Percentiles rank a stretch among this genome's conserved stretches.
Evolutionary conservation across 2,797 vertebrate genomes (phyloP).

Genomic region (Mormyrops attenuatus): DNA sequence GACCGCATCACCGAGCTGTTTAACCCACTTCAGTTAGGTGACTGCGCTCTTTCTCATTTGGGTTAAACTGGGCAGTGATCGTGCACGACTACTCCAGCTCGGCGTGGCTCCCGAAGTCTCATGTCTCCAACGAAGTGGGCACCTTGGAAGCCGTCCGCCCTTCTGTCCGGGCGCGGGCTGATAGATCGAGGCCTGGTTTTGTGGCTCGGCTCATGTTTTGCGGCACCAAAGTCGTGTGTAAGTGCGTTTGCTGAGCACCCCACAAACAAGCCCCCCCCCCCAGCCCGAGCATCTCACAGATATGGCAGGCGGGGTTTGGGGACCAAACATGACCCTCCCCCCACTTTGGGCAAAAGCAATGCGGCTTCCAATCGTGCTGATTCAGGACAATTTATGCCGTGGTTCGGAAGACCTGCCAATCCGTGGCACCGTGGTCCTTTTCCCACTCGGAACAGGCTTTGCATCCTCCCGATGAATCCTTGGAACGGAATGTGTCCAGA

Average conservation of each 20-base stretch:
- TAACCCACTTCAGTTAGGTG: not conserved
- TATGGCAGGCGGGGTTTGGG: not conserved
- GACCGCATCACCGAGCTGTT: not conserved
- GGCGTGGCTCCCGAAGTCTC: not conserved
- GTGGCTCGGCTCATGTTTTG: not conserved
- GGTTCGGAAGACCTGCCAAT: not conserved
- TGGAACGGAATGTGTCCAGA: not conserved
- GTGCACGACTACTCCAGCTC: not conserved
- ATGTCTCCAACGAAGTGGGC: not conserved
- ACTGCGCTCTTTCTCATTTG: not conserved
- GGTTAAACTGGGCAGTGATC: not conserved
- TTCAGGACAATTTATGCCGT: not conserved
- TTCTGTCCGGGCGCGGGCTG: not conserved
- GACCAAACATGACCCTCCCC: not conserved
- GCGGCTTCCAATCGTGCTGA: not conserved
- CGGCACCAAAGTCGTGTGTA: not conserved
- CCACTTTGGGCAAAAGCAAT: not conserved
- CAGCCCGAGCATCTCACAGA: not conserved
- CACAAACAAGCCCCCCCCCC: not conserved
- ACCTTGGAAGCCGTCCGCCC: not conserved
- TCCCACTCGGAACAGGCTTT: not conserved
- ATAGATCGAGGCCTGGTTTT: not conserved
- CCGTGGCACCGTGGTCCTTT: not conserved
- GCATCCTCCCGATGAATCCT: not conserved
- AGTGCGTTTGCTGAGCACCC: not conserved